These are phyloP conservation scores for Netelia melanura DNA, from an alignment of 2,888 invertebrate species.

Conservation along the genomic window DNA sequence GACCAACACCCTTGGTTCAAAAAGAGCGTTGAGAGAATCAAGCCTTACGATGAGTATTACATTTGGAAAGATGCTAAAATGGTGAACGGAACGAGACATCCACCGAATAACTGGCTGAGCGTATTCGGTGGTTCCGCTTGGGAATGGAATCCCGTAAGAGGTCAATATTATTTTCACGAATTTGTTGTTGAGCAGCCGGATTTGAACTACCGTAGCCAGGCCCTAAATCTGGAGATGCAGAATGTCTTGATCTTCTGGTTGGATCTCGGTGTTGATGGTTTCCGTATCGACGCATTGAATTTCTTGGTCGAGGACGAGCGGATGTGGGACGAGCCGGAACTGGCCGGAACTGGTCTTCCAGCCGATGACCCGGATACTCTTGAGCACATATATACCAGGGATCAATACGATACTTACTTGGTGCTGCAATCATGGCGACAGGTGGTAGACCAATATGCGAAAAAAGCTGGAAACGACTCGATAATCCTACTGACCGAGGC, in stretches of 20 bases:
- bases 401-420: constrained; percentile 80
- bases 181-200: constrained; percentile 88
- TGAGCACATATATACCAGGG: constrained; percentile 82
- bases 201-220: constrained; percentile 87
- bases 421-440: constrained; percentile 86
- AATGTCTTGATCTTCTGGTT: constrained; percentile 87
- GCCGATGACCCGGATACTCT: constrained; percentile 78
- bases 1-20: constrained; percentile 93
- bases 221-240: constrained; percentile 86
- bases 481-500: constrained; percentile 88
- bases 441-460: constrained; percentile 86
- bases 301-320: constrained; percentile 76
- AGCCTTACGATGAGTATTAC: constrained; percentile 90
- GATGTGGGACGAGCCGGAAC: constrained; percentile 79
- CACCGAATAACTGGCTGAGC: constrained; percentile 86
- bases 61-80: constrained; percentile 89
- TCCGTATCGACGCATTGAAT: constrained; percentile 86
- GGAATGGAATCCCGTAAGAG: constrained; percentile 87
- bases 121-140: constrained; percentile 88
- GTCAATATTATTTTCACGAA: constrained; percentile 89
- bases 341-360: constrained; percentile 64
- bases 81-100: constrained; percentile 76
- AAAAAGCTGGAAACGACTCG: constrained; percentile 81
- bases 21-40: constrained; percentile 87
- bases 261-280: constrained; percentile 87